Conservation (phyloP, 2,113 vertebrate species). For the Cettia cetti region DNA sequence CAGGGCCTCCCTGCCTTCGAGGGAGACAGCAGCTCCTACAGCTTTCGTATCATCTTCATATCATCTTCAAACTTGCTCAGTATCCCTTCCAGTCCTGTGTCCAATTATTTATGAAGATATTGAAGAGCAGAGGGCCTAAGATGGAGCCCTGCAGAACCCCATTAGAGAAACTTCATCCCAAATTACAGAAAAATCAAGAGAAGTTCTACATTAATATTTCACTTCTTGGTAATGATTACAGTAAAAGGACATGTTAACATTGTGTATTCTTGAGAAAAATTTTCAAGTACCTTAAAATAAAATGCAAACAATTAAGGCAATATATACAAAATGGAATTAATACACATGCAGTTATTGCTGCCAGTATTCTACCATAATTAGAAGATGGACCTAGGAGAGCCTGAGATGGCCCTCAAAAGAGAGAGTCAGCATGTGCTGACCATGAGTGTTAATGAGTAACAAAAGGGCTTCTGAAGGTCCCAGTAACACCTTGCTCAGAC, state of each 20-base stretch:
- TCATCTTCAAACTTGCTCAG: background rate
- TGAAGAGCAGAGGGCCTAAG: background rate
- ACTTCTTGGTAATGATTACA: background rate
- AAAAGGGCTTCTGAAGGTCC: background rate
- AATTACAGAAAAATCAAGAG: background rate
- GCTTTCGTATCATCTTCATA: background rate
- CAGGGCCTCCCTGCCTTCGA: background rate
- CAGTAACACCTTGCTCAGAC: background rate
- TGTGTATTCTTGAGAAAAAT: background rate
- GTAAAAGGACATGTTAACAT: background rate
- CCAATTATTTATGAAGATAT: background rate
- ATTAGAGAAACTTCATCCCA: background rate
- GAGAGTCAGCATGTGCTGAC: background rate
- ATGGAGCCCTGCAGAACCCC: background rate
- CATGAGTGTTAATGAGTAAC: background rate
- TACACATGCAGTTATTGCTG: background rate
- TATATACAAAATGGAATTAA: background rate
- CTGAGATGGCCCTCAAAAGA: background rate
- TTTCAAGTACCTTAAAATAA: background rate
- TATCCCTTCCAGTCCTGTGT: background rate
- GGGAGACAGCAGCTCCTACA: background rate
- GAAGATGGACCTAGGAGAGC: background rate
- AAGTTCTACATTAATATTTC: background rate
- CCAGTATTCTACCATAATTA: background rate
- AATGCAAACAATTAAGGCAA: background rate